phyloP scores from a whole-genome alignment of 2,113 vertebrate species.

The Aptenodytes patagonicus region DNA sequence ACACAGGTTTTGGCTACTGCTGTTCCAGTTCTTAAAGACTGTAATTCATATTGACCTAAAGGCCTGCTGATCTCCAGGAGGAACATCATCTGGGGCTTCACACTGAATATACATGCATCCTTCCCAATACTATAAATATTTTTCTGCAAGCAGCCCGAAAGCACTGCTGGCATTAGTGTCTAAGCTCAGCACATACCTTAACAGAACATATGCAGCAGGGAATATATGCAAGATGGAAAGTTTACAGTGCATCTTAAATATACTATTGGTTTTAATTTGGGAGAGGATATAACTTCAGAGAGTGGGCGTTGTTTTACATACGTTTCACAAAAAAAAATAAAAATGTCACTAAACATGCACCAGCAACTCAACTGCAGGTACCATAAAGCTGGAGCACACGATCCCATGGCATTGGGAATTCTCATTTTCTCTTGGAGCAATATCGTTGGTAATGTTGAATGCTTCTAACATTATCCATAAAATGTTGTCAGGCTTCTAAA shows the following conservation, averaged over 20 bases:
- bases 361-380: not conserved
- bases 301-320: not conserved
- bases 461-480: not conserved
- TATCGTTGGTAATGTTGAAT: not conserved
- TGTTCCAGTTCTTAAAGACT: not conserved
- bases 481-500: not conserved
- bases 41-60: not conserved
- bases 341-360: not conserved
- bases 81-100: not conserved
- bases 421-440: not conserved
- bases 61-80: not conserved
- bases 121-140: not conserved
- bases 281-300: not conserved
- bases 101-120: not conserved
- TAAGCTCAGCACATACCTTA: not conserved
- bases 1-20: not conserved
- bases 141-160: not conserved
- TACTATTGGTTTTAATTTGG: not conserved
- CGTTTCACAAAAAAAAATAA: not conserved
- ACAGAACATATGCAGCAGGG: not conserved
- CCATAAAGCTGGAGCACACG: not conserved
- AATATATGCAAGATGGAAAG: not conserved
- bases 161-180: not conserved
- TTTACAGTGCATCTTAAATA: not conserved
- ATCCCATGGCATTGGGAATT: not conserved